Evolutionary conservation across 2,888 invertebrate genomes (phyloP).

Genomic region (Nebria brevicollis): DNA sequence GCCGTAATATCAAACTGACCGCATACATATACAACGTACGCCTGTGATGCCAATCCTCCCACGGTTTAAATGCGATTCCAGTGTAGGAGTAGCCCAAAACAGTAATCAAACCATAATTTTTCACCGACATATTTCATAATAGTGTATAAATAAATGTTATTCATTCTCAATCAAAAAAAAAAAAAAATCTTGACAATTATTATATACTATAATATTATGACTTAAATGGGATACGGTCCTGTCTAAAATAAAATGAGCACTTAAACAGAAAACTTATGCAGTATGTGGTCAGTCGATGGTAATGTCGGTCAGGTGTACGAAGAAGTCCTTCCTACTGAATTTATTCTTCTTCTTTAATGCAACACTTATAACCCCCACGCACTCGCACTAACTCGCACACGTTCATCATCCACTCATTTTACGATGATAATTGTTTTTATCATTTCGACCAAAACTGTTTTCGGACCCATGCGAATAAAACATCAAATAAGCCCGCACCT

Average conservation of each 20-base stretch:
- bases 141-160: too few species aligned
- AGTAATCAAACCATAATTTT: too few species aligned
- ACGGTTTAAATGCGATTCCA: conserved; percentile 34
- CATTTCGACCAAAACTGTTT: conserved; percentile 18
- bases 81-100: conserved; percentile 3
- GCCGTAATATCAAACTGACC: conserved; percentile 41
- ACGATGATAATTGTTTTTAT: conserved; percentile 43
- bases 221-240: background rate
- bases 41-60: conserved; percentile 36
- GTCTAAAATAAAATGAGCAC: background rate
- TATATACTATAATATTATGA: too few species aligned
- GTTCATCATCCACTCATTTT: conserved; percentile 19
- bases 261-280: conserved; percentile 38
- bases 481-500: background rate
- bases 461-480: conserved; percentile 22
- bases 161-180: too few species aligned
- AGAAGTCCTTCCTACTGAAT: conserved; percentile 49
- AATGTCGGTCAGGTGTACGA: conserved; percentile 41
- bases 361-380: conserved; percentile 33
- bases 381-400: conserved; percentile 22
- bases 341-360: conserved; percentile 51
- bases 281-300: conserved; percentile 40
- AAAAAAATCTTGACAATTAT: too few species aligned
- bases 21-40: conserved; percentile 29
- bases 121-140: too few species aligned